phyloP scores from a whole-genome alignment of 2,888 invertebrate species.

The Syrista parreyssii region DNA sequence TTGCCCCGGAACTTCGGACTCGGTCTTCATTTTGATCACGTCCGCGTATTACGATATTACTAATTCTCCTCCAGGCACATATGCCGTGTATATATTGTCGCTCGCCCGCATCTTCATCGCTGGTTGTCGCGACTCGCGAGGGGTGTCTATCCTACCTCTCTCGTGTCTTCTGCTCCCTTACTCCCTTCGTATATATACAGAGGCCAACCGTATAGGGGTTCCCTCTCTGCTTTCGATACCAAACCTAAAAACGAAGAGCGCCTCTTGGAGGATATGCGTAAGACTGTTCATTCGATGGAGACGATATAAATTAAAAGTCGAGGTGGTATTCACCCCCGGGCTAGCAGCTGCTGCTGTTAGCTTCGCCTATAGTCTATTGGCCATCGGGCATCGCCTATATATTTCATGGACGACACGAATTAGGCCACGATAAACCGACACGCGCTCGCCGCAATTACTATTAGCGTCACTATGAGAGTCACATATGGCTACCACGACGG shows the following conservation, averaged over 20 bases:
- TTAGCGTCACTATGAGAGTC: slow-evolving; percentile 60
- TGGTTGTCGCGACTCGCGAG: slow-evolving; percentile 1
- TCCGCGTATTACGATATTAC: slow-evolving; percentile 58
- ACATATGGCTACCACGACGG: slow-evolving; percentile 50
- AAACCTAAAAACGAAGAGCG: neutral
- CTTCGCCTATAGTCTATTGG: neutral
- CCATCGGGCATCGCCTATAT: slow-evolving; percentile 15
- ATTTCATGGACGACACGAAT: slow-evolving; percentile 52
- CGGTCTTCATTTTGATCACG: slow-evolving; percentile 7
- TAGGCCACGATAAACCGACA: slow-evolving; percentile 51
- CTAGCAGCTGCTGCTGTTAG: neutral
- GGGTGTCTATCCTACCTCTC: neutral
- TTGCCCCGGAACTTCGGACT: neutral
- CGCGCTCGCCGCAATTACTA: slow-evolving; percentile 58
- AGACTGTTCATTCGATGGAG: neutral
- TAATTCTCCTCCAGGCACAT: slow-evolving; percentile 40
- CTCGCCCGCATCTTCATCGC: slow-evolving; percentile 56
- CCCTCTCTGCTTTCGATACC: neutral
- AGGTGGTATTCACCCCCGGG: neutral
- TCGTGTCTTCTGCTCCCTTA: neutral
- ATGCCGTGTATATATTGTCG: slow-evolving; percentile 56
- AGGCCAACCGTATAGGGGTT: neutral
- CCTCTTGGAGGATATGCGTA: neutral
- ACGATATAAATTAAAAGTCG: neutral
- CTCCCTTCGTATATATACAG: neutral